phyloP scores from a whole-genome alignment of 2,113 vertebrate genomes.

The Gasterosteus nipponicus region DNA sequence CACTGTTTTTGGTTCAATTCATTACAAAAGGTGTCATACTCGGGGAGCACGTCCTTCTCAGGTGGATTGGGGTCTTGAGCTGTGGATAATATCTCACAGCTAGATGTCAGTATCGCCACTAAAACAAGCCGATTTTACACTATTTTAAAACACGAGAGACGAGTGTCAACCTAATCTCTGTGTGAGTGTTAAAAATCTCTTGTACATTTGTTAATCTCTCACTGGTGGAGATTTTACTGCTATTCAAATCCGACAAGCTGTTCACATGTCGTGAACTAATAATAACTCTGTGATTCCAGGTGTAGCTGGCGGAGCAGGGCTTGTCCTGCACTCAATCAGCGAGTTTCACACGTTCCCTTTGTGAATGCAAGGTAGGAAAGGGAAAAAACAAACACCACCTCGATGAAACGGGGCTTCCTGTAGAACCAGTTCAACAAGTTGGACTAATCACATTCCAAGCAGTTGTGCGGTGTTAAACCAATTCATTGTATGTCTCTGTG shows the following conservation, averaged over 20 bases:
- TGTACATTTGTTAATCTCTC: neutral
- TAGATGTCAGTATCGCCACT: conserved; percentile 29
- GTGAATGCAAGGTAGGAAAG: conserved; percentile 31
- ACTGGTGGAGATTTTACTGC: neutral
- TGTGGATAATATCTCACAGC: conserved; percentile 9
- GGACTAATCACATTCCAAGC: neutral
- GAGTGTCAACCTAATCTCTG: neutral
- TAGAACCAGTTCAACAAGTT: conserved; percentile 62
- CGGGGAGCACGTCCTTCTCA: neutral
- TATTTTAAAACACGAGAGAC: neutral
- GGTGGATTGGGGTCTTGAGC: neutral
- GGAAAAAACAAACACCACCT: conserved; percentile 1
- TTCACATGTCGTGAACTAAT: neutral
- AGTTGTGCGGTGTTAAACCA: neutral
- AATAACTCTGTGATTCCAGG: neutral
- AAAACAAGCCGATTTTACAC: neutral
- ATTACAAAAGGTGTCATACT: neutral
- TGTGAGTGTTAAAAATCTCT: accelerated
- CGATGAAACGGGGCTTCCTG: conserved; percentile 44
- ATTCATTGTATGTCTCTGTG: conserved; percentile 6
- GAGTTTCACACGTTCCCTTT: conserved; percentile 49
- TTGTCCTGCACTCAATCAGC: conserved; percentile 25
- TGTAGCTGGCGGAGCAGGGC: conserved; percentile 33
- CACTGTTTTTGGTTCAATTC: neutral
- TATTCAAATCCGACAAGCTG: neutral